Evolutionary conservation across 2,888 invertebrate species (phyloP), one percentile per base, ranked within the genome.

Genomic region (Rhagophthalmus giganteus): DNA sequence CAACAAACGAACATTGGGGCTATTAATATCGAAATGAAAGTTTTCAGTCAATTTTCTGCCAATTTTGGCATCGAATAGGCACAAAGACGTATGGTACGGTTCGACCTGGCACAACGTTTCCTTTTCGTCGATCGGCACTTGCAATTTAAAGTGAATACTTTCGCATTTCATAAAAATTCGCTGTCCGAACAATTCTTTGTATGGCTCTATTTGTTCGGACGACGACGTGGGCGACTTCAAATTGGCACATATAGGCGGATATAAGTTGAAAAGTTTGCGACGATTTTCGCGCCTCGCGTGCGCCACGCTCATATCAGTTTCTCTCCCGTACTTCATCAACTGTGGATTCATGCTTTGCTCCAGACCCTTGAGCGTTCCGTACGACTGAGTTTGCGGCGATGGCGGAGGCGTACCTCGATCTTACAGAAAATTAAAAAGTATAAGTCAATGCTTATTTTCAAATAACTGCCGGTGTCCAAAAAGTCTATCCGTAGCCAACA

Each of bases 321-420:
- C 94, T 24, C 92, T 81, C 0, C 93, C 89, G 72, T 94, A 95
- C 71, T 89, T 87, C 71, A 91, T 90, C 41, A 94, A 77, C 63
- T 93, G 90, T 1, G 94, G 94, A 76, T 94, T 94, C 85, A 94
- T 89, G 66, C 91, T 92, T 70, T 93, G 91, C 66, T 94, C 94
- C 31, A 93, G 77, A 0, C 92, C 91, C 70, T 91, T 90, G 0
- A 93, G 76, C 0, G 93, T 93, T 2, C 92, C 92, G 72, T 87
- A 91, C 2, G 83, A 81, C 15, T 83, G 76, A n/a, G 76, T 74
- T 57, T 78, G 81, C 45, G 83, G 83, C 27, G 85, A 83, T 2
- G 81, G 77, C 0, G 81, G 80, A 1, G 83, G 81, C 27, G 84
- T 77, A 51, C 72, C 75, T 31, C 74, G 73, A 33, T 78, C 74